Evolutionary conservation across 2,797 vertebrate genomes (phyloP).

Genomic region (Poeciliopsis infans): DNA sequence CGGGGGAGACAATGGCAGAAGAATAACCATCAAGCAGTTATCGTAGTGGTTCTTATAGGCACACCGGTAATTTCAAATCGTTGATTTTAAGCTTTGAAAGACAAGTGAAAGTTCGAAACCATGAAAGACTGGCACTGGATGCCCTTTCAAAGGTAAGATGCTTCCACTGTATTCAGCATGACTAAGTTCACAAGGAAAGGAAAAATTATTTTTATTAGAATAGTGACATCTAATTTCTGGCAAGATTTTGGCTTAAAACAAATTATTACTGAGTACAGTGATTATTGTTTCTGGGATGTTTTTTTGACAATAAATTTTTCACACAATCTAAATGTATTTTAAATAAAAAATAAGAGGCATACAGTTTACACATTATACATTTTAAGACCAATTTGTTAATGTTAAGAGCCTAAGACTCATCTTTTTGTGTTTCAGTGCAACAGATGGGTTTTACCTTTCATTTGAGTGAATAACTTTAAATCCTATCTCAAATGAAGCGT

Average conservation of each 20-base stretch:
- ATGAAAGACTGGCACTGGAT: slow-evolving; percentile 88
- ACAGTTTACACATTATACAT: neutral
- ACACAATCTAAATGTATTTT: neutral
- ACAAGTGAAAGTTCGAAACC: slow-evolving; percentile 29
- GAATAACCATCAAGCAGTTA: slow-evolving; percentile 24
- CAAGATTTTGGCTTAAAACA: neutral
- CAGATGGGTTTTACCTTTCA: neutral
- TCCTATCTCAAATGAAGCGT: neutral
- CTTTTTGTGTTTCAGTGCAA: neutral
- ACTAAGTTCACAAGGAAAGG: slow-evolving; percentile 2
- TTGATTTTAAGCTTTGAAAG: slow-evolving; percentile 32
- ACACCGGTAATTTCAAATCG: slow-evolving; percentile 2
- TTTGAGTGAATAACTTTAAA: neutral
- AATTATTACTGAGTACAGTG: neutral
- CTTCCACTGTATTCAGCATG: slow-evolving; percentile 10
- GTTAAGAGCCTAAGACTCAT: neutral
- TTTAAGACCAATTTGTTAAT: neutral
- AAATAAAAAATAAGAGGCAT: neutral
- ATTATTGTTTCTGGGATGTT: neutral
- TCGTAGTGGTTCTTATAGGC: slow-evolving; percentile 20
- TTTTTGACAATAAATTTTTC: neutral
- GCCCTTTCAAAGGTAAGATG: slow-evolving; percentile 84
- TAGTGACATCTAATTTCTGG: neutral
- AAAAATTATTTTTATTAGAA: neutral
- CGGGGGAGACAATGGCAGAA: slow-evolving; percentile 12